These are phyloP conservation scores for Hippoglossus stenolepis DNA, from an alignment of 2,113 vertebrate genomes.

Conservation along the genomic window DNA sequence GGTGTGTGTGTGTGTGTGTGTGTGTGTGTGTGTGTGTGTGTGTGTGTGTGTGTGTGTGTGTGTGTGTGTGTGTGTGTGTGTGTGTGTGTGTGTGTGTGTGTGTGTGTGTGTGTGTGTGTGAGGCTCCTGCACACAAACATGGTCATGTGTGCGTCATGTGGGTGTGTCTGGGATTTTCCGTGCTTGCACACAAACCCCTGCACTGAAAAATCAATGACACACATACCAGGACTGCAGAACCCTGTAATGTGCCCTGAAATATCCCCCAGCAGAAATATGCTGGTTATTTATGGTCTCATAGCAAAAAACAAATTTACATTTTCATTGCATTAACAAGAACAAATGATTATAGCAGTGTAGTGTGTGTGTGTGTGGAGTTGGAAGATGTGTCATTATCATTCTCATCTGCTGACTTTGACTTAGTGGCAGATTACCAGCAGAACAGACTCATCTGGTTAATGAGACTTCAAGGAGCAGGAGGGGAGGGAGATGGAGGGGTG, in stretches of 20 bases:
- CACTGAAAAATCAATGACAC: constrained; percentile 60
- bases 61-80: constrained; percentile 13
- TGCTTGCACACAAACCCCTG: constrained; percentile 9
- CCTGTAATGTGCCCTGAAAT: constrained; percentile 52
- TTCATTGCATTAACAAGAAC: constrained; percentile 61
- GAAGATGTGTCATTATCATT: constrained; percentile 45
- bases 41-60: constrained; percentile 14
- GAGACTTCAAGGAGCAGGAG: constrained; percentile 53
- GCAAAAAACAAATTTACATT: constrained; percentile 54
- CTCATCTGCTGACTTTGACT: constrained; percentile 63
- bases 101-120: constrained; percentile 17
- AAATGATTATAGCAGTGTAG: constrained; percentile 42
- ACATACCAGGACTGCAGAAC: constrained; percentile 39
- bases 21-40: constrained; percentile 19
- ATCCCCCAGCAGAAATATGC: constrained; percentile 35
- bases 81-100: constrained; percentile 11
- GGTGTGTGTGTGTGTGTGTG: constrained; percentile 13
- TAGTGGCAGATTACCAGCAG: constrained; percentile 60
- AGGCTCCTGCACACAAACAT: too few relatives aligned
- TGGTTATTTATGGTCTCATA: constrained; percentile 57
- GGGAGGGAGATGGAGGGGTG: neutral
- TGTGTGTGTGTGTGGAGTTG: neutral
- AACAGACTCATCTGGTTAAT: constrained; percentile 59
- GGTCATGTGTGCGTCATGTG: constrained; percentile 3
- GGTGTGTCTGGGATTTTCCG: neutral